These are phyloP conservation scores for Melanotaenia maccullochi DNA, from an alignment of 2,797 vertebrate genomes.

Conservation along the genomic window DNA sequence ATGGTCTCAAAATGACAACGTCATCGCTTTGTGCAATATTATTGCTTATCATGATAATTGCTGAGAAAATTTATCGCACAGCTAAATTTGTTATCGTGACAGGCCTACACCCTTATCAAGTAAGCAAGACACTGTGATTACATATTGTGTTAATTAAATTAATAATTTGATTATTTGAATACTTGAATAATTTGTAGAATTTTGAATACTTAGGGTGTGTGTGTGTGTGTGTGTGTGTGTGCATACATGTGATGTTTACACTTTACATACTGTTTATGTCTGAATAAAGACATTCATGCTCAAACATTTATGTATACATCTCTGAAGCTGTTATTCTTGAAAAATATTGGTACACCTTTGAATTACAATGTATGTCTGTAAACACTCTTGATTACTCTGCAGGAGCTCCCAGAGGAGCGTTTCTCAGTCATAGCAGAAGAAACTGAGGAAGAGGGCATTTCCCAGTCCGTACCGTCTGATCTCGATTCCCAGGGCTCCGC, in stretches of 20 bases:
- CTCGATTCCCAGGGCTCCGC: conserved; percentile 76
- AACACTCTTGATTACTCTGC: conserved; percentile 19
- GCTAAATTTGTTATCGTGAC: too few relatives aligned
- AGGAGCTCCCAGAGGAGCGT: conserved; percentile 86
- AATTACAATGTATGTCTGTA: not conserved
- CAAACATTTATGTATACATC: not conserved
- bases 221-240: not conserved
- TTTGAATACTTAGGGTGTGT: not conserved
- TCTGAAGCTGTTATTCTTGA: not conserved
- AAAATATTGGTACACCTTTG: not conserved
- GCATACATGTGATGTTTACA: not conserved
- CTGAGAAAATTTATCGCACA: too few relatives aligned
- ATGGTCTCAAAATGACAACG: too few relatives aligned
- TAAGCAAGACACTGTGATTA: too few relatives aligned
- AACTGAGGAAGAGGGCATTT: conserved; percentile 82
- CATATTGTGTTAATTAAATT: too few relatives aligned
- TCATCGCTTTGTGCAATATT: too few relatives aligned
- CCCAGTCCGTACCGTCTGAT: conserved; percentile 89
- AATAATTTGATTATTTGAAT: too few relatives aligned
- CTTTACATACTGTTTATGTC: not conserved
- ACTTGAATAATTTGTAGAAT: too few relatives aligned
- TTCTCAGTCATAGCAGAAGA: conserved; percentile 84
- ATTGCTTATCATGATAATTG: too few relatives aligned
- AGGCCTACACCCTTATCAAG: too few relatives aligned
- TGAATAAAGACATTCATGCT: not conserved